phyloP scores from a whole-genome alignment of 2,888 invertebrate species.

The Beris morrisii region DNA sequence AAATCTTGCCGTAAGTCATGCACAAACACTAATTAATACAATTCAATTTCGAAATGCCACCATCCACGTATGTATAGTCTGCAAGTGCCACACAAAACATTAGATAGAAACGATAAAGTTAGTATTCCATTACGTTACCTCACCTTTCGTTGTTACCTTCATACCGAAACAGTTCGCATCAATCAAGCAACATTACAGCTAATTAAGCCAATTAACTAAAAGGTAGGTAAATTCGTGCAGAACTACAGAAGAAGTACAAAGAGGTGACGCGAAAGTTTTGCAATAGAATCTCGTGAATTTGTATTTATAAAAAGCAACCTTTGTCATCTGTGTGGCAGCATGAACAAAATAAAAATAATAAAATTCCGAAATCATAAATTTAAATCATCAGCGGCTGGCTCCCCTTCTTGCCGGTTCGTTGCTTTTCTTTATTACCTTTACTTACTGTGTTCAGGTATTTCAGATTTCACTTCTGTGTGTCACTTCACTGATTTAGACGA shows the following conservation, averaged over 20 bases:
- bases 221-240: constrained; percentile 33
- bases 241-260: constrained; percentile 1
- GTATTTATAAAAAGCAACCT: not conserved
- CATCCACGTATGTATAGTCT: too few relatives aligned
- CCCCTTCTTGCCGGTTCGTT: constrained; percentile 11
- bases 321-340: not conserved
- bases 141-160: too few relatives aligned
- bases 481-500: constrained; percentile 35
- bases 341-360: constrained; percentile 21
- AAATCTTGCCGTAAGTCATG: too few relatives aligned
- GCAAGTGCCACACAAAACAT: too few relatives aligned
- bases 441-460: not conserved
- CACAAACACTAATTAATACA: too few relatives aligned
- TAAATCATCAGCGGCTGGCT: constrained; percentile 35
- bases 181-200: constrained; percentile 23
- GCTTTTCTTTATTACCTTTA: constrained; percentile 10
- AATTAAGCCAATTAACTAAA: constrained; percentile 36
- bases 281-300: constrained; percentile 16
- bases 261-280: constrained; percentile 19
- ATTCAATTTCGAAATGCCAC: too few relatives aligned
- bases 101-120: too few relatives aligned
- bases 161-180: constrained; percentile 1
- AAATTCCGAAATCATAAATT: constrained; percentile 31
- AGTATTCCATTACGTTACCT: too few relatives aligned
- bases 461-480: constrained; percentile 17